A percentile compares a stretch with the other conserved stretches of the same genome.
These are phyloP conservation scores for Drosophila micromelanica DNA, from an alignment of 1,140 invertebrate genomes.

Conservation along the genomic window DNA sequence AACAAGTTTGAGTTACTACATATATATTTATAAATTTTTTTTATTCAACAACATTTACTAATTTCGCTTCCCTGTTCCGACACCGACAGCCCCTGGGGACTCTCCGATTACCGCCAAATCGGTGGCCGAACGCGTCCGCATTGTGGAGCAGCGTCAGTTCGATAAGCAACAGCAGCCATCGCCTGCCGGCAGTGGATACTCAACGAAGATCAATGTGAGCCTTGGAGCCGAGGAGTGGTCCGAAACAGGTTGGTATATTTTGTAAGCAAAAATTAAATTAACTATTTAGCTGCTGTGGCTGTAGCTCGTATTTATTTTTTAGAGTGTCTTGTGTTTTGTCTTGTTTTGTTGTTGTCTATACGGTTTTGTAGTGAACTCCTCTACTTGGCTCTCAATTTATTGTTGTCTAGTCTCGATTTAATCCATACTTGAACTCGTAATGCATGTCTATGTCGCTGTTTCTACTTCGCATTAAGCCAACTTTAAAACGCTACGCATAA, in stretches of 20 bases:
- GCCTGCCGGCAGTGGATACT: constrained; percentile 84
- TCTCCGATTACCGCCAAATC: constrained; percentile 74
- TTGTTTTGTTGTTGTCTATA: constrained; percentile 45
- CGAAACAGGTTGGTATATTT: constrained; percentile 69
- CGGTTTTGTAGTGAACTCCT: constrained; percentile 65
- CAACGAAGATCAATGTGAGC: constrained; percentile 86
- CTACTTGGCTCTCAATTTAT: constrained; percentile 58
- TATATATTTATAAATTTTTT: background rate
- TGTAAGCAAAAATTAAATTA: constrained; percentile 2
- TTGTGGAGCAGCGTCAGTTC: constrained; percentile 71
- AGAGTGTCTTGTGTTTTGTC: constrained; percentile 30
- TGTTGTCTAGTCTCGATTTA: constrained; percentile 28
- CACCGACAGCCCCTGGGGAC: constrained; percentile 31
- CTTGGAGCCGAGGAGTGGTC: constrained; percentile 69
- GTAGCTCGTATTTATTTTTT: constrained; percentile 54
- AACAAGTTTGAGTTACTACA: constrained; percentile 1
- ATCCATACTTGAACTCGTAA: constrained; percentile 53
- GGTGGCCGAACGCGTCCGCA: constrained; percentile 84
- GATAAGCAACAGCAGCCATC: constrained; percentile 55
- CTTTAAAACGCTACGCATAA: constrained; percentile 51
- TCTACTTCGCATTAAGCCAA: constrained; percentile 47
- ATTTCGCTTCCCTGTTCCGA: constrained; percentile 1
- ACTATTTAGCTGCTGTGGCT: constrained; percentile 56
- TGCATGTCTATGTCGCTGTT: constrained; percentile 63
- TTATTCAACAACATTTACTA: constrained; percentile 15